phyloP scores from a whole-genome alignment of 1,140 invertebrate genomes.

The Aphis gossypii region DNA sequence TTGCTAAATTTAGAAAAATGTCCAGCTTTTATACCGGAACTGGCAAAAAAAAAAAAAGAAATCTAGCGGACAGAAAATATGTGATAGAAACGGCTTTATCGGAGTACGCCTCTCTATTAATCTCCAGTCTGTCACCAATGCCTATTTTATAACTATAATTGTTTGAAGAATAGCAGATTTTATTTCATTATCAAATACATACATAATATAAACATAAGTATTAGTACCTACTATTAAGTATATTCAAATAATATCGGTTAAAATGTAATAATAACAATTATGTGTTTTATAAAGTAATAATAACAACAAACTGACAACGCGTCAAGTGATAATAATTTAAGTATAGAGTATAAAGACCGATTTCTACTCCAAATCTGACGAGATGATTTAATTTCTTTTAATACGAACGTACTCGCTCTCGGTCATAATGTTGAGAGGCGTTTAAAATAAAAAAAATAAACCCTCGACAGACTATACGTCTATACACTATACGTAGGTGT shows the following conservation, averaged over 20 bases:
- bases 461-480: not conserved
- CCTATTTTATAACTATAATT: not conserved
- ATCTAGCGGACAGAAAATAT: not conserved
- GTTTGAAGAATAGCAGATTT: not conserved
- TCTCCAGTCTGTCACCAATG: not conserved
- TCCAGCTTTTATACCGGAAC: constrained; percentile 23
- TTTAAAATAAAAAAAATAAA: not conserved
- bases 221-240: not conserved
- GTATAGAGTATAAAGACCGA: not conserved
- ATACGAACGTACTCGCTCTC: constrained; percentile 53
- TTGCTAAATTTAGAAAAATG: not conserved
- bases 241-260: not conserved
- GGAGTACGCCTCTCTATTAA: not conserved
- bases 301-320: not conserved
- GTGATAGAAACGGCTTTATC: not conserved
- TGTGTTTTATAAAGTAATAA: not conserved
- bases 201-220: not conserved
- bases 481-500: not conserved
- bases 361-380: constrained; percentile 34
- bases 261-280: not conserved
- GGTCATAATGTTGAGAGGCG: constrained; percentile 19
- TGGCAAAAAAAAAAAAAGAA: not conserved
- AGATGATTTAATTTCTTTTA: not conserved
- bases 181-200: not conserved
- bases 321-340: constrained; percentile 17